Conservation (phyloP, 2,113 vertebrate genomes). For the Zosterops japonicus region DNA sequence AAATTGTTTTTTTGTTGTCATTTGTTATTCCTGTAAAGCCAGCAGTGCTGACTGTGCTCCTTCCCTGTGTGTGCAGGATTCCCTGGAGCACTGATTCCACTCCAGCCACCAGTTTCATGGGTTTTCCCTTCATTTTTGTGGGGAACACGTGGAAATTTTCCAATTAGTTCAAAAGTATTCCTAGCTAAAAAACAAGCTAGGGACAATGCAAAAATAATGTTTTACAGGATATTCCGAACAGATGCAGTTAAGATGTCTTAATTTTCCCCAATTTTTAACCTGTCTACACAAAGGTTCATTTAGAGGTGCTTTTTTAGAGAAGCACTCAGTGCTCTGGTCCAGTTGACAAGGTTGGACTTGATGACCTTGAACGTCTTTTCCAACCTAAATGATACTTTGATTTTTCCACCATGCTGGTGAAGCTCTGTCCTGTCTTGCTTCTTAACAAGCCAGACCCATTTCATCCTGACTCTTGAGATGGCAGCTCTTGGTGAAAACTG, state of each 20-base stretch:
- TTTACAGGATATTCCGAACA: neutral
- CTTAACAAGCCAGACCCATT: neutral
- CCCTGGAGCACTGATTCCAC: neutral
- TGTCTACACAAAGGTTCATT: neutral
- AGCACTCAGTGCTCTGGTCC: neutral
- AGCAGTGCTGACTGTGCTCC: neutral
- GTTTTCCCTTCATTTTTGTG: neutral
- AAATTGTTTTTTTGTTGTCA: neutral
- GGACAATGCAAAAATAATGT: neutral
- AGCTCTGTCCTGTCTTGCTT: neutral
- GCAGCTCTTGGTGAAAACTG: neutral
- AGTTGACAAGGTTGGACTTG: neutral
- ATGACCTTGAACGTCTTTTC: neutral
- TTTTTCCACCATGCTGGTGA: accelerated
- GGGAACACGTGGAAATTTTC: neutral
- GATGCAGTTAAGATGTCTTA: neutral
- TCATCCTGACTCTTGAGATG: neutral
- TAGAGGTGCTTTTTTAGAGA: neutral
- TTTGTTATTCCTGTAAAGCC: neutral
- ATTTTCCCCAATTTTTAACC: neutral
- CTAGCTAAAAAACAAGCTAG: neutral
- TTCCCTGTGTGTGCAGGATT: neutral
- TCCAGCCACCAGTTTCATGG: neutral
- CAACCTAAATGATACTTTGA: neutral
- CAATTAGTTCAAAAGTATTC: neutral